Conservation (phyloP, 2,888 invertebrate genomes). For the Pristionchus japonicus region DNA sequence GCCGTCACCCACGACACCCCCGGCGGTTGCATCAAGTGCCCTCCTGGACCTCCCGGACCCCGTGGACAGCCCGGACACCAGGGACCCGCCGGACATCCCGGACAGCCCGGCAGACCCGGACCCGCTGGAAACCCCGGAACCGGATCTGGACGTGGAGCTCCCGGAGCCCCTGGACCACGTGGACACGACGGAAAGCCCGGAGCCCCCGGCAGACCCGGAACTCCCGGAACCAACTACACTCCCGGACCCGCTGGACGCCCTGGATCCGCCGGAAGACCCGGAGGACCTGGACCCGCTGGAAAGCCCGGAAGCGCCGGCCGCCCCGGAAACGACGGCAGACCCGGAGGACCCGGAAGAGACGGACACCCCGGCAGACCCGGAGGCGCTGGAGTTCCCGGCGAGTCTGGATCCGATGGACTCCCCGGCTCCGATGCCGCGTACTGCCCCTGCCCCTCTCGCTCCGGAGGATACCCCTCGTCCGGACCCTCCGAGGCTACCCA, state of each 20-base stretch:
- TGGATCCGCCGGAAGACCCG: conserved; percentile 57
- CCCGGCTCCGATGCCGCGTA: conserved; percentile 58
- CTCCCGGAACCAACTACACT: conserved; percentile 52
- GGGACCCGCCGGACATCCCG: conserved; percentile 55
- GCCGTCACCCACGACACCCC: conserved; percentile 46
- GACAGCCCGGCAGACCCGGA: conserved; percentile 56
- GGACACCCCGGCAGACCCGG: conserved; percentile 45
- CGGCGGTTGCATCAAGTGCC: conserved; percentile 49
- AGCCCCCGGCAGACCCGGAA: conserved; percentile 56
- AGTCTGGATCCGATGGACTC: conserved; percentile 41
- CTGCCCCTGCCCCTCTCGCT: conserved; percentile 58
- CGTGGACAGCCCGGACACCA: conserved; percentile 56
- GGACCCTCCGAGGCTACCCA: neutral
- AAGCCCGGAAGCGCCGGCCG: conserved; percentile 54
- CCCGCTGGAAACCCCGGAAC: conserved; percentile 55
- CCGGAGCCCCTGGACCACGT: conserved; percentile 55
- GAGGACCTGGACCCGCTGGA: conserved; percentile 56
- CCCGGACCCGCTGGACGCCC: conserved; percentile 47
- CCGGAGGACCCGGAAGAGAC: conserved; percentile 42
- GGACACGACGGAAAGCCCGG: conserved; percentile 58
- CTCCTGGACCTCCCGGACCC: conserved; percentile 54
- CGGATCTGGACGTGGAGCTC: conserved; percentile 55
- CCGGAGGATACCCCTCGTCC: conserved; percentile 43
- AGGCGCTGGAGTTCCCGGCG: conserved; percentile 42
- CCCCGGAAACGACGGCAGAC: too few species aligned